Conservation (phyloP, 2,797 vertebrate species). For the Sebastes taczanowskii region DNA sequence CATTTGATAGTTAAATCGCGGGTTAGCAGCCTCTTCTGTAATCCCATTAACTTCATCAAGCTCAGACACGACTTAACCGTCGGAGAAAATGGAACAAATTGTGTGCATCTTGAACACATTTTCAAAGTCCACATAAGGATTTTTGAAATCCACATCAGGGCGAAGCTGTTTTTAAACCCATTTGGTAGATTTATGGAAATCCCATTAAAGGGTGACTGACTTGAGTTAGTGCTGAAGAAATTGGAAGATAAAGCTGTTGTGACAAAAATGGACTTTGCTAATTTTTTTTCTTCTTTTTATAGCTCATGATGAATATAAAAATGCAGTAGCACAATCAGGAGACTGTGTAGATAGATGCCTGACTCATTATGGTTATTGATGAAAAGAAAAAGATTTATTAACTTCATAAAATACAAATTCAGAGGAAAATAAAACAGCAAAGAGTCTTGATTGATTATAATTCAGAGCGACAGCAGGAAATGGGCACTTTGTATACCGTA, state of each 20-base stretch:
- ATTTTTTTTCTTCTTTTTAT: neutral
- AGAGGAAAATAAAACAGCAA: conserved; percentile 24
- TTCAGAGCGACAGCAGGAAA: conserved; percentile 27
- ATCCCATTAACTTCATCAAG: conserved; percentile 77
- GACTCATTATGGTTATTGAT: conserved; percentile 36
- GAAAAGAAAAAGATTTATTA: conserved; percentile 30
- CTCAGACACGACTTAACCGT: conserved; percentile 56
- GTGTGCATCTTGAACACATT: conserved; percentile 58
- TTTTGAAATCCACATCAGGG: conserved; percentile 51
- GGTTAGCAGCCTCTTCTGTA: conserved; percentile 68
- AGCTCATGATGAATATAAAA: conserved; percentile 32
- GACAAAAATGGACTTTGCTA: conserved; percentile 35
- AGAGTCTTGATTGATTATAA: conserved; percentile 18
- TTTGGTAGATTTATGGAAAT: conserved; percentile 73
- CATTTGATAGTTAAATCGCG: conserved; percentile 65
- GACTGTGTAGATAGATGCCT: neutral
- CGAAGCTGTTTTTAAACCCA: conserved; percentile 66
- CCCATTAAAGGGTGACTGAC: conserved; percentile 67
- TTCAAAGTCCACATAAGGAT: conserved; percentile 56
- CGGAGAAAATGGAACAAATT: conserved; percentile 62
- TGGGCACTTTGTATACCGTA: conserved; percentile 3
- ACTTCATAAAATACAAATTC: conserved; percentile 19
- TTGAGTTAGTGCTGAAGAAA: conserved; percentile 56
- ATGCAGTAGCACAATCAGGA: neutral
- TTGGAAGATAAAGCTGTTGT: conserved; percentile 50